Conservation (phyloP, 1,140 invertebrate species). For the Drosophila ironensis region DNA sequence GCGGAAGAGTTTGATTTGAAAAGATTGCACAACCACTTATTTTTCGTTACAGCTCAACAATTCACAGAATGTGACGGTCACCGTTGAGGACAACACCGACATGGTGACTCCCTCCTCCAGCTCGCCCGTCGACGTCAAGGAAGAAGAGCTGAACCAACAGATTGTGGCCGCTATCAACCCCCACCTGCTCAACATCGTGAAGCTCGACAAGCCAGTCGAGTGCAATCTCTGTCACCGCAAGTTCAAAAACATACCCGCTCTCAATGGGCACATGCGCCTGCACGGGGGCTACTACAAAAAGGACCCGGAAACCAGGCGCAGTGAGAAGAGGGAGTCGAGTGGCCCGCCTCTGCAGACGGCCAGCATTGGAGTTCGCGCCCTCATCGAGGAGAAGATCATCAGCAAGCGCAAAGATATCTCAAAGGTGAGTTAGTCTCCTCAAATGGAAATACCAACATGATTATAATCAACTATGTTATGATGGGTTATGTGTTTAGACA, state of each 20-base stretch:
- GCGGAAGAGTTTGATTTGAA: not conserved
- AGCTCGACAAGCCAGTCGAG: constrained; percentile 91
- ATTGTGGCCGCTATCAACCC: constrained; percentile 79
- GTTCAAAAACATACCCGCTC: constrained; percentile 97
- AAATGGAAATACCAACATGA: no score
- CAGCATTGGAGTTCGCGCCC: constrained; percentile 91
- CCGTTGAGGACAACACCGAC: constrained; percentile 74
- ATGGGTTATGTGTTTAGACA: no score
- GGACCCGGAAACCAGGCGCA: constrained; percentile 93
- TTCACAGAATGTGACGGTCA: constrained; percentile 71
- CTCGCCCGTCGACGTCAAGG: constrained; percentile 70
- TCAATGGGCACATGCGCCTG: constrained; percentile 98
- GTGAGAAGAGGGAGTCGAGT: constrained; percentile 90
- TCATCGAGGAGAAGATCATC: constrained; percentile 96
- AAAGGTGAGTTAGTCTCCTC: constrained; percentile 50
- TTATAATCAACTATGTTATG: no score
- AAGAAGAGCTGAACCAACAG: constrained; percentile 76
- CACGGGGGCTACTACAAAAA: constrained; percentile 98
- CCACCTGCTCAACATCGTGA: constrained; percentile 82
- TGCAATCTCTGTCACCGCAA: constrained; percentile 96
- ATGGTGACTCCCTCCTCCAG: constrained; percentile 35
- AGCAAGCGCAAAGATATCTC: constrained; percentile 85
- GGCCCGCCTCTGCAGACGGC: constrained; percentile 93
- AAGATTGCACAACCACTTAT: not conserved
- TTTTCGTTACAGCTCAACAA: constrained; percentile 70